Evolutionary conservation across 1,140 invertebrate genomes (phyloP).

Genomic region (Magallana gigas): DNA sequence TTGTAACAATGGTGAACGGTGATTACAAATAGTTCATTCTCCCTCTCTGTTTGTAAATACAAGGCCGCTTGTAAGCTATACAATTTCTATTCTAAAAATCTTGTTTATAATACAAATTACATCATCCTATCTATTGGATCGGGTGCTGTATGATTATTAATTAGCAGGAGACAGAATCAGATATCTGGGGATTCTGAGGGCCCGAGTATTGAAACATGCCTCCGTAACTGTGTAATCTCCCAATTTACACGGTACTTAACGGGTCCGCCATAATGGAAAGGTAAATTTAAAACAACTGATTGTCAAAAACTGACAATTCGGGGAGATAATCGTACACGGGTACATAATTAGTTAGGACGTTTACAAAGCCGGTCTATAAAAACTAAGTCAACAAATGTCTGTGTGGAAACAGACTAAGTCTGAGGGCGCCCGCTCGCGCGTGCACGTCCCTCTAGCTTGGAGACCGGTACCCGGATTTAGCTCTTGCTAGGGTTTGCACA

Average conservation of each 20-base stretch:
- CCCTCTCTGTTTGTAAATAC: conserved; percentile 8
- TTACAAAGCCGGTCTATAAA: conserved; percentile 10
- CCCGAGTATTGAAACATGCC: conserved; percentile 3
- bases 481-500: conserved; percentile 24
- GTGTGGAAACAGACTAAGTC: conserved; percentile 6
- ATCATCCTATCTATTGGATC: not conserved
- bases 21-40: conserved; percentile 6
- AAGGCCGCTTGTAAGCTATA: conserved; percentile 10
- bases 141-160: not conserved
- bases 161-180: not conserved
- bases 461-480: not conserved
- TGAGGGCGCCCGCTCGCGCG: not conserved
- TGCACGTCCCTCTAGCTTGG: conserved; percentile 8
- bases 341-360: conserved; percentile 31
- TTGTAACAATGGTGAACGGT: not conserved
- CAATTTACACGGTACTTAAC: conserved; percentile 24
- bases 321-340: not conserved
- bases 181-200: not conserved
- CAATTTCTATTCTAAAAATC: not conserved
- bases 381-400: conserved; percentile 23
- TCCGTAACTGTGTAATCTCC: not conserved
- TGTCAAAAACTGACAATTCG: conserved; percentile 19
- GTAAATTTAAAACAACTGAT: conserved; percentile 48
- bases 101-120: conserved; percentile 28
- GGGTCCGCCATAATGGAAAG: conserved; percentile 37